Conservation (phyloP, 2,113 vertebrate genomes). For the Herpailurus yagouaroundi region DNA sequence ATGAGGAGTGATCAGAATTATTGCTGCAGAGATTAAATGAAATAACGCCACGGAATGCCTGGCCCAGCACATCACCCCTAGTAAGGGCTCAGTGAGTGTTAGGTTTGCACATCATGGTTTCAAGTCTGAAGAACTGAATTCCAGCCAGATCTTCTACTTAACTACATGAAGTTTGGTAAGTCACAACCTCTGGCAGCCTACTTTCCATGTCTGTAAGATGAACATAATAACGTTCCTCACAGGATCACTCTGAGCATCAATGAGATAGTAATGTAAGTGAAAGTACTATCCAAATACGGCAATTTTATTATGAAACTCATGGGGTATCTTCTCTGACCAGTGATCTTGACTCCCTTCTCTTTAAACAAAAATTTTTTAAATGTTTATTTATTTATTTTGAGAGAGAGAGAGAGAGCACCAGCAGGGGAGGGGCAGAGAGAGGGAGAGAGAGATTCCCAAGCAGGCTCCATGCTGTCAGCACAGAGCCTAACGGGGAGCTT, state of each 20-base stretch:
- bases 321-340: not conserved
- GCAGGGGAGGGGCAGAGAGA: too few relatives aligned
- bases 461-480: too few relatives aligned
- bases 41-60: not conserved
- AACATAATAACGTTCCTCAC: not conserved
- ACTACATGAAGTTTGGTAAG: not conserved
- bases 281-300: not conserved
- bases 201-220: not conserved
- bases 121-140: not conserved
- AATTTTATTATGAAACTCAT: not conserved
- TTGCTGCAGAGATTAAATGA: not conserved
- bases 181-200: not conserved
- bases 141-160: not conserved
- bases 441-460: too few relatives aligned
- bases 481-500: too few relatives aligned
- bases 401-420: too few relatives aligned
- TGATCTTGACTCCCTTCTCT: not conserved
- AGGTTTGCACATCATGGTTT: not conserved
- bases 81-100: not conserved
- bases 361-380: too few relatives aligned
- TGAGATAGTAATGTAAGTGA: not conserved
- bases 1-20: not conserved
- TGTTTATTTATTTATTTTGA: too few relatives aligned
- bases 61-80: not conserved
- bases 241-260: not conserved